phyloP scores from a whole-genome alignment of 2,113 vertebrate species.

The Clinocottus analis region DNA sequence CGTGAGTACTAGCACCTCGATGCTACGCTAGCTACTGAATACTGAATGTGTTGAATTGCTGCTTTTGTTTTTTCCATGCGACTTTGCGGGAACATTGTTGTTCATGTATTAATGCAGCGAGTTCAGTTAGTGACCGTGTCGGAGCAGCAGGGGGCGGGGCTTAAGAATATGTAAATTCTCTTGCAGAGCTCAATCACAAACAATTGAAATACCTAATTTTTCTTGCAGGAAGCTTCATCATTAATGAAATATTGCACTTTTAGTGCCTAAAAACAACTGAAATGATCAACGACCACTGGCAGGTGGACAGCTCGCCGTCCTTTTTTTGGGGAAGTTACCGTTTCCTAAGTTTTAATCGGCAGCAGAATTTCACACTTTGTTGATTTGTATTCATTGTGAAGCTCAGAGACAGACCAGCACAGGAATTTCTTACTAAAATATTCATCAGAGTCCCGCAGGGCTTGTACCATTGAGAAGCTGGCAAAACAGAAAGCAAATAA shows the following conservation, averaged over 20 bases:
- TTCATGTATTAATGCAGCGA: not conserved
- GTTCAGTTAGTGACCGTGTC: not conserved
- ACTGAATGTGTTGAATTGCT: not conserved
- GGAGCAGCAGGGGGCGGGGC: no score
- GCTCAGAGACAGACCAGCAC: conserved; percentile 50
- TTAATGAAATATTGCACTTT: not conserved
- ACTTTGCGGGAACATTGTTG: not conserved
- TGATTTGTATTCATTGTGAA: conserved; percentile 73
- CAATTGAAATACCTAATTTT: conserved; percentile 16
- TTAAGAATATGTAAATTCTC: not conserved
- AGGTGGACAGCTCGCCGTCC: not conserved
- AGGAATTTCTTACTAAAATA: conserved; percentile 67
- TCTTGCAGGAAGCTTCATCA: not conserved
- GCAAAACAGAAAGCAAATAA: conserved; percentile 64
- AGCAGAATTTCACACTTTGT: conserved; percentile 66
- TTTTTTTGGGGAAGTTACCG: conserved; percentile 37
- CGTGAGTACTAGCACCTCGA: not conserved
- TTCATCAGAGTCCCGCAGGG: conserved; percentile 64
- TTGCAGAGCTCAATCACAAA: conserved; percentile 14
- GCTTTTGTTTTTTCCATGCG: not conserved
- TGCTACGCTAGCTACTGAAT: not conserved
- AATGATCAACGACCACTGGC: not conserved
- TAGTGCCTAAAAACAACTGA: not conserved
- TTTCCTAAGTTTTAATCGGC: conserved; percentile 32
- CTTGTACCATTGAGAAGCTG: conserved; percentile 52